These are phyloP conservation scores for Zaprionus vittiger DNA, from an alignment of 1,140 invertebrate genomes.

Conservation along the genomic window DNA sequence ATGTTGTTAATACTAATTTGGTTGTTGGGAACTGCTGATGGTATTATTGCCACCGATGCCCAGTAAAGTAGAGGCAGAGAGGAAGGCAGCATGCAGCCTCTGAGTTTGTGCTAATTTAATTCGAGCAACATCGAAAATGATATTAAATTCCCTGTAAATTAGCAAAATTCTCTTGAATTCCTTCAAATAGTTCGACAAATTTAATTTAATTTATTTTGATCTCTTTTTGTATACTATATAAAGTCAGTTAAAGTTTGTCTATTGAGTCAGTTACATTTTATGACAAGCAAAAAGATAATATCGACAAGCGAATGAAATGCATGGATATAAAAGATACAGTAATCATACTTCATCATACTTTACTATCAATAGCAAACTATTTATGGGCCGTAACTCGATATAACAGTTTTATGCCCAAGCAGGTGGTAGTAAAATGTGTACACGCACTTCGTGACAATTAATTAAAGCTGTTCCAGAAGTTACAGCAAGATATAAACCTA, in stretches of 20 bases:
- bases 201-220: not conserved
- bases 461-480: not conserved
- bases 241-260: too few relatives aligned
- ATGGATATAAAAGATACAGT: not conserved
- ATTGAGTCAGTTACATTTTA: not conserved
- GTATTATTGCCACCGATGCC: not conserved
- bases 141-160: constrained; percentile 9
- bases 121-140: not conserved
- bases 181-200: not conserved
- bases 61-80: not conserved
- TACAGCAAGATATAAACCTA: not conserved
- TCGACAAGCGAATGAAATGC: not conserved
- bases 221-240: not conserved
- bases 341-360: not conserved
- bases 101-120: not conserved
- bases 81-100: not conserved
- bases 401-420: not conserved
- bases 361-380: not conserved
- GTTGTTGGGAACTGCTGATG: constrained; percentile 1
- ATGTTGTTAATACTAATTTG: constrained; percentile 5
- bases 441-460: not conserved
- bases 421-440: not conserved
- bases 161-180: not conserved
- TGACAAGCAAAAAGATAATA: not conserved
- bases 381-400: not conserved